phyloP scores from a whole-genome alignment of 2,113 vertebrate genomes.

The Myotis lucifugus region DNA sequence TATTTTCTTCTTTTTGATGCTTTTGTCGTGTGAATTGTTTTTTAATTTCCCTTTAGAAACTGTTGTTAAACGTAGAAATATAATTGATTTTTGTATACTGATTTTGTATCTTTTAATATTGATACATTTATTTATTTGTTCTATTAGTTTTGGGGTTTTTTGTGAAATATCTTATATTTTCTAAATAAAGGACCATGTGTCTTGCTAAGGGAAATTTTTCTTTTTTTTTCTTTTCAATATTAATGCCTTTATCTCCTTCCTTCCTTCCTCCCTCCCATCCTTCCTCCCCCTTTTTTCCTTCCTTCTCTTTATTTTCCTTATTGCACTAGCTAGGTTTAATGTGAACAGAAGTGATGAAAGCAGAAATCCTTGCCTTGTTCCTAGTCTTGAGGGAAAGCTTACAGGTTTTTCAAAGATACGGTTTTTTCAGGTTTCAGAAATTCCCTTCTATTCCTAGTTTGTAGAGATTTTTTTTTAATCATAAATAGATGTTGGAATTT shows the following conservation, averaged over 20 bases:
- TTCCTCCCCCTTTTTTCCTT: neutral
- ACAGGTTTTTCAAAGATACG: neutral
- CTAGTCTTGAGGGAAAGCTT: neutral
- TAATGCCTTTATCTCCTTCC: neutral
- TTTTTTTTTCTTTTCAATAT: neutral
- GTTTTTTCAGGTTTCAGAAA: neutral
- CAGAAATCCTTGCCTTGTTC: neutral
- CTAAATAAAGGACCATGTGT: neutral
- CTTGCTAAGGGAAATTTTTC: neutral
- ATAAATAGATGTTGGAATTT: neutral
- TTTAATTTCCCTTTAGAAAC: constrained; percentile 13
- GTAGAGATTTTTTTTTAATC: neutral
- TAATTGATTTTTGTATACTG: constrained; percentile 5
- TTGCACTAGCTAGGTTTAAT: neutral
- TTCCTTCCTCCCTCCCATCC: too few relatives aligned
- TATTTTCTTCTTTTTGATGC: constrained; percentile 23
- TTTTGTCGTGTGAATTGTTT: neutral
- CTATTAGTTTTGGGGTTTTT: neutral
- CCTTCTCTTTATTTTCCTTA: neutral
- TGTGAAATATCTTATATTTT: constrained; percentile 8
- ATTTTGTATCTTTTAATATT: neutral
- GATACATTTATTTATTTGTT: neutral
- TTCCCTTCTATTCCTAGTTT: neutral
- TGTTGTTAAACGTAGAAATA: constrained; percentile 22
- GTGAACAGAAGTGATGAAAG: neutral